Evolutionary conservation across 37 sponge, comb jelly and placozoan species (phyloP).

Genomic region (Oopsacas minuta): DNA sequence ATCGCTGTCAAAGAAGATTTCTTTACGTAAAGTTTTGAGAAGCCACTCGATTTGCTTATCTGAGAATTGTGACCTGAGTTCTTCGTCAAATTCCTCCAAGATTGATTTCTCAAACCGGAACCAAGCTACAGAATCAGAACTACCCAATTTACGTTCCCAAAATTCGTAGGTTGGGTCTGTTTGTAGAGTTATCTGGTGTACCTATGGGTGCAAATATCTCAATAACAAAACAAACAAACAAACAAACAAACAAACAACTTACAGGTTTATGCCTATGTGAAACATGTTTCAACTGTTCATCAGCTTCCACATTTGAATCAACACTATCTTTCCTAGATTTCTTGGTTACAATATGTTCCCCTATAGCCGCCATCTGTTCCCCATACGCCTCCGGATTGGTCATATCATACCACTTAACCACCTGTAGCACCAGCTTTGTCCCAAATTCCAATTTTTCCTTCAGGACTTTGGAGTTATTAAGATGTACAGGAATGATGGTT

Average conservation of each 20-base stretch:
- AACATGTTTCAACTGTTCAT: constrained; percentile 5
- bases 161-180: constrained; percentile 29
- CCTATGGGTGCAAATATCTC: too few species aligned
- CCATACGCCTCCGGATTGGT: background rate
- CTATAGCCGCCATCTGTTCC: background rate
- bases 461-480: background rate
- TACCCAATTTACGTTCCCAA: constrained; percentile 62
- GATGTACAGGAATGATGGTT: constrained; percentile 34
- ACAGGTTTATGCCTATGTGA: background rate
- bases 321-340: background rate
- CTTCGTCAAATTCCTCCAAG: constrained; percentile 41
- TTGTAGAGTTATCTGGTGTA: background rate
- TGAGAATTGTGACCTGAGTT: constrained; percentile 29
- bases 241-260: too few species aligned
- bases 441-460: constrained; percentile 25
- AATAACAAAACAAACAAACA: too few species aligned
- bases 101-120: constrained; percentile 46
- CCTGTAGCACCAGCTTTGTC: constrained; percentile 7
- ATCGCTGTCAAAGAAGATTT: constrained; percentile 51
- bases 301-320: background rate
- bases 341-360: background rate
- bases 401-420: constrained; percentile 17
- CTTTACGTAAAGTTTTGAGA: constrained; percentile 45
- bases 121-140: constrained; percentile 41
- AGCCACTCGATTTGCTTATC: constrained; percentile 61